phyloP scores from a whole-genome alignment of 2,113 vertebrate species.

The Dryoscopus gambensis region DNA sequence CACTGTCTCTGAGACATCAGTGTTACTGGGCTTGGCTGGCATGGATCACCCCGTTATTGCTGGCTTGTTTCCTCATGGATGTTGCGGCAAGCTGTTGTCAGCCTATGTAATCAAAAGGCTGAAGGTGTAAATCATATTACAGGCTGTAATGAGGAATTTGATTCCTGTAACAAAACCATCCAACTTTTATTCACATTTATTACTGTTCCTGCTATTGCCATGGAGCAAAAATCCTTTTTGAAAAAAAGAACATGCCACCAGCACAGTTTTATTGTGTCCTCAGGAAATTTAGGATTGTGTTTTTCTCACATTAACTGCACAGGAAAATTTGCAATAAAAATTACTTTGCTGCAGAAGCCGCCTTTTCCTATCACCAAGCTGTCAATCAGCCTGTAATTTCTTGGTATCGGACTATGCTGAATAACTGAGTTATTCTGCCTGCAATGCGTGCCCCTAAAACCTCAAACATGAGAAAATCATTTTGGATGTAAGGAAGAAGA shows the following conservation, averaged over 20 bases:
- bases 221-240: background rate
- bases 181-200: background rate
- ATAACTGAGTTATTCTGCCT: background rate
- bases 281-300: slow-evolving; percentile 3
- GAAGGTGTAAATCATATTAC: background rate
- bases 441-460: background rate
- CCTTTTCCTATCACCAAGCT: slow-evolving; percentile 13
- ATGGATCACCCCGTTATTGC: background rate
- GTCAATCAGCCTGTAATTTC: slow-evolving; percentile 36
- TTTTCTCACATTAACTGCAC: background rate
- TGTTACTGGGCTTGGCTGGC: background rate
- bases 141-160: background rate
- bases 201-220: background rate
- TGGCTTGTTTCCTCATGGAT: background rate
- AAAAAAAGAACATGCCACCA: background rate
- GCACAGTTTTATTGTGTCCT: background rate
- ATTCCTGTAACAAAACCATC: background rate
- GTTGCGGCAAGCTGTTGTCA: background rate
- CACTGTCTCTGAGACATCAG: rapidly evolving
- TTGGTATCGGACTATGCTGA: background rate
- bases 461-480: background rate
- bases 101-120: background rate
- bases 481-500: background rate
- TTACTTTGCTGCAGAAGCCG: background rate
- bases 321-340: slow-evolving; percentile 41